Base-by-base conservation (phyloP, 1,140 invertebrate genomes). In the Reticulitermes speratus region DNA sequence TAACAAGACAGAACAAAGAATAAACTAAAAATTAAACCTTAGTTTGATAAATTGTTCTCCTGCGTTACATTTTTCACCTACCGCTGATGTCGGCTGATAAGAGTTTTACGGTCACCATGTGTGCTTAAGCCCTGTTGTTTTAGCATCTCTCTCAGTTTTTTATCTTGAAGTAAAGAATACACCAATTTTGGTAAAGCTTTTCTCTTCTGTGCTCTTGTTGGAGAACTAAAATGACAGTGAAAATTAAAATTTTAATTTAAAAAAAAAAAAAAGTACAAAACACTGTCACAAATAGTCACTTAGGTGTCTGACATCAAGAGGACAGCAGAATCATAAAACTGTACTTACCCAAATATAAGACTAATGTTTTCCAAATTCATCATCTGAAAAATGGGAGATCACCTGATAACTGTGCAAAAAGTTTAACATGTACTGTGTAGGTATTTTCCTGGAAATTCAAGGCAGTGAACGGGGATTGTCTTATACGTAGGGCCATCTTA, bases 141-240 rank as follows among this genome's bases (percentile, higher is more conserved):
- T 85, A 93, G 88, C 88, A 90, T 93, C 86, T 91, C 92, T 59
- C 90, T 89, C 69, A 94, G 87, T 82, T 92, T 91, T 81, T 89
- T 89, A n/a, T 94, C 93, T 86, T 92, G 91, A 91, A 94, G 92
- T 55, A 94, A 87, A 88, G 88, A 90, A 83, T 93, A 91, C 3
- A 94, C 93, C 84, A 93, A 88, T 89, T 94, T 94, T 87, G 93
- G 91, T 65, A 94, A 81, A 32, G 90, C 90, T 87, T 91, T 91
- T 25, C 91, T 90, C 87, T 90, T 91, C 44, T 69, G 44, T 38
- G 38, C 52, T 25, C 84, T 84, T 55, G 30, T 52, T 45, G 83
- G 30, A 87, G 82, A 84, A 85, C 25, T 25, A 59, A 87, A 23
- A 84, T 30, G 45, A 44, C 38, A 82, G 12, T 3, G 30, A 30